A percentile compares a stretch with the other conserved stretches of the same genome.
phyloP scores from a whole-genome alignment of 2,888 invertebrate species.

The Plebejus argus region DNA sequence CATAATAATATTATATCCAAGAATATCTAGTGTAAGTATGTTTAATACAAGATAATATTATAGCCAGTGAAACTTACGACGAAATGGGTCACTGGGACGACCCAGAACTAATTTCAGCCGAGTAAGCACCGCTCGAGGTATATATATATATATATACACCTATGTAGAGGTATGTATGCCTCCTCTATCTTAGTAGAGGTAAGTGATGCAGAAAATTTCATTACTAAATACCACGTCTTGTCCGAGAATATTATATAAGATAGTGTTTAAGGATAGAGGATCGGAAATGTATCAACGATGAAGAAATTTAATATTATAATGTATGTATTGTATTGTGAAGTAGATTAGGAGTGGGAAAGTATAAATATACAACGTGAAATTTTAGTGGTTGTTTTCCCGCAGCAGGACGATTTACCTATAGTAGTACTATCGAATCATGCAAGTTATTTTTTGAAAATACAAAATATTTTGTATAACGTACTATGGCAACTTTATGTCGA shows the following conservation, averaged over 20 bases:
- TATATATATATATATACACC: neutral
- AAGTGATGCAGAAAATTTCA: neutral
- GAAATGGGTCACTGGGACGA: neutral
- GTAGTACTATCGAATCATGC: too few species aligned
- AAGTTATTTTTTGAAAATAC: too few species aligned
- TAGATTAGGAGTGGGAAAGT: too few species aligned
- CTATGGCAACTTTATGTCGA: too few species aligned
- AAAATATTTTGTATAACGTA: too few species aligned
- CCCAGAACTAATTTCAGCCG: slow-evolving; percentile 15
- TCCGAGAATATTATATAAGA: neutral
- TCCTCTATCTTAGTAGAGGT: neutral
- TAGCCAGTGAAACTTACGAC: neutral
- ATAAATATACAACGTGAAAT: too few species aligned
- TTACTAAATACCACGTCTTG: neutral
- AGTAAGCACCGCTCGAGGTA: neutral
- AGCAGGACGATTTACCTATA: too few species aligned
- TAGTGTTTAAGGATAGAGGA: neutral
- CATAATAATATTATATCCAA: too few species aligned
- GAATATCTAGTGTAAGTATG: neutral
- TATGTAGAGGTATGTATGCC: neutral
- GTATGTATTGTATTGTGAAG: too few species aligned
- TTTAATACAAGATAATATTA: neutral
- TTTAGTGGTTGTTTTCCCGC: too few species aligned
- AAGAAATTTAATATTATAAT: neutral
- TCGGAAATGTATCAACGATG: neutral